These are phyloP conservation scores for Zaprionus gabonicus DNA, from an alignment of 1,140 invertebrate genomes.

Conservation along the genomic window DNA sequence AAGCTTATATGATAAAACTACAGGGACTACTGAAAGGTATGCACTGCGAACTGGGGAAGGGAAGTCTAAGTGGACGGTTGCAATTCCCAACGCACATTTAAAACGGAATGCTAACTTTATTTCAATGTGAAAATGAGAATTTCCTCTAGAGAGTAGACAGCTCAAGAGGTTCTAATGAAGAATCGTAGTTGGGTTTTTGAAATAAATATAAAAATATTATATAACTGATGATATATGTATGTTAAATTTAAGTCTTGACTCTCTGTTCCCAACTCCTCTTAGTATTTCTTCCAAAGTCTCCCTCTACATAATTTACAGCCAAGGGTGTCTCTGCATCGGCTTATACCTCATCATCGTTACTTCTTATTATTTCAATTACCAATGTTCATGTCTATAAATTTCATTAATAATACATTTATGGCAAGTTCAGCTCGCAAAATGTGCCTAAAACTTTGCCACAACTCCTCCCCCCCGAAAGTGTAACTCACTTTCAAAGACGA, in stretches of 20 bases:
- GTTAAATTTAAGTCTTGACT: no score
- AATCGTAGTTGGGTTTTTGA: not conserved
- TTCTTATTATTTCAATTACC: slow-evolving; percentile 48
- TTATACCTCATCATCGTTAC: slow-evolving; percentile 1
- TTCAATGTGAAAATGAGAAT: not conserved
- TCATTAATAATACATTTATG: slow-evolving; percentile 76
- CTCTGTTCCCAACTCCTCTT: no score
- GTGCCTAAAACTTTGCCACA: slow-evolving; percentile 35
- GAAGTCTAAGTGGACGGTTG: slow-evolving; percentile 11
- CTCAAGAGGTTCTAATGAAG: not conserved
- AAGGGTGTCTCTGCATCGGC: not conserved
- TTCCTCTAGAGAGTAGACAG: not conserved
- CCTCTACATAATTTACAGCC: not conserved
- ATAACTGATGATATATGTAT: no score
- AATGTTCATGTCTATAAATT: slow-evolving; percentile 72
- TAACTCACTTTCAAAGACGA: slow-evolving; percentile 47
- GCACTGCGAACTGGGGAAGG: not conserved
- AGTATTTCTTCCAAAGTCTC: not conserved
- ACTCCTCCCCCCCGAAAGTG: slow-evolving; percentile 43
- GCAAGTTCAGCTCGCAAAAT: slow-evolving; percentile 9
- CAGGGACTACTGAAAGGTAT: not conserved
- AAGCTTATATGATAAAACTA: slow-evolving; percentile 42
- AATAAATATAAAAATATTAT: not conserved
- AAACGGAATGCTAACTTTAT: not conserved
- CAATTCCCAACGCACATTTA: slow-evolving; percentile 18